Evolutionary conservation across 1,140 invertebrate species (phyloP), one percentile per base, ranked within the genome.

Genomic region (Zaprionus vittiger): DNA sequence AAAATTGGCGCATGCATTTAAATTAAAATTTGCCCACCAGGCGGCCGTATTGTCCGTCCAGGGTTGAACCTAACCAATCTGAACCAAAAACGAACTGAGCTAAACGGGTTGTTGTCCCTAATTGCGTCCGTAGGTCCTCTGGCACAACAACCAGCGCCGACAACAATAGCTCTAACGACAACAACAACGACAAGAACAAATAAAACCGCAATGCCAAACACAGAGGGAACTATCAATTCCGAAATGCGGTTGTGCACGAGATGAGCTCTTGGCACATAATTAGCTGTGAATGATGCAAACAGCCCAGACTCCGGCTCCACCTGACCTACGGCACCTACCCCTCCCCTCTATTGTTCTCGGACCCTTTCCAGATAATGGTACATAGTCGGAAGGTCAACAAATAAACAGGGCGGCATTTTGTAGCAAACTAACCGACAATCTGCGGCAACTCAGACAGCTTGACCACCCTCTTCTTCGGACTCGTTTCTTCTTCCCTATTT

Each of bases 1-100:
- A 64, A 73, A 60, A 71, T 68, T 59, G 67, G 38, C 41, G 67
- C 68, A 75, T 75, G 68, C 68, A 76, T 75, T 75, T 70, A 75
- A 75, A 75, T 75, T 75, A 70, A 75, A 75, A 75, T 63, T 31
- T 57, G 41, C 15, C 28, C 52, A 60, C n/a, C 66, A 26, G 22
- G 52, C 66, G 49, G 14, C 6, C 41, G 49, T 28, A 26, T 44
- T 70, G 66, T 70, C 72, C 57, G 72, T 15, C 66, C 34, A n/a
- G 41, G 14, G 4, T 20, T 37, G 61, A 7, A 22, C 17, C 17
- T 1, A 2, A n/a, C 24, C 24, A 34, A 20, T 28, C 52, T 11
- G 5, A 22, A 52, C 31, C 15, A 34, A n/a, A n/a, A 2, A n/a
- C 31, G 59, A 22, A 12, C 28, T 20, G 12, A 20, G 22, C 28